Evolutionary conservation across 2,113 vertebrate species (phyloP).

Genomic region (Pygoscelis antarcticus): DNA sequence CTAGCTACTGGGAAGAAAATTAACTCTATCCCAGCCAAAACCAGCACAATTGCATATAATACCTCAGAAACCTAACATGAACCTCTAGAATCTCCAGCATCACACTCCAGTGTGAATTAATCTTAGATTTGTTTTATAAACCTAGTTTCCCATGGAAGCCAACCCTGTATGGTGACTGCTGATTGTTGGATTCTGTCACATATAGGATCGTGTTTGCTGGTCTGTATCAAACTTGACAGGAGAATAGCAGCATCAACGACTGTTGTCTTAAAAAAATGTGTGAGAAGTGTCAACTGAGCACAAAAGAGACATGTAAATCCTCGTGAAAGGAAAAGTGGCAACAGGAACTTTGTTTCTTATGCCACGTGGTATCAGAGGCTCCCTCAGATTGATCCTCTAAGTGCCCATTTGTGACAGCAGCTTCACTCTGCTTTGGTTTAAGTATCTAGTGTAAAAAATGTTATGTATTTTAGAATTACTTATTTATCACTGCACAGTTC

Average conservation of each 20-base stretch:
- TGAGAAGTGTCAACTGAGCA: neutral
- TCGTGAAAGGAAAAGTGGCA: neutral
- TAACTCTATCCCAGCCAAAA: too few relatives aligned
- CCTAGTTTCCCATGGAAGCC: neutral
- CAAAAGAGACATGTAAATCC: neutral
- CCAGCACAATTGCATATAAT: too few relatives aligned
- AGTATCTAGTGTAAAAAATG: neutral
- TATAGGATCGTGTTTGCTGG: neutral
- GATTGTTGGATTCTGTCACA: neutral
- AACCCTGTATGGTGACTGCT: neutral
- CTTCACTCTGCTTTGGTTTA: neutral
- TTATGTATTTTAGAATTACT: neutral
- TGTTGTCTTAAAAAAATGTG: neutral
- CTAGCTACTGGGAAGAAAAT: too few relatives aligned
- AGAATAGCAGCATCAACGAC: neutral
- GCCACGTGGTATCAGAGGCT: neutral
- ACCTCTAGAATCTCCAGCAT: neutral
- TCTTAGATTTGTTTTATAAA: neutral
- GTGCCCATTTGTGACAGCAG: neutral
- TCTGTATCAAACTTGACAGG: neutral
- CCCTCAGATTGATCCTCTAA: accelerated
- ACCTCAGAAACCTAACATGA: neutral
- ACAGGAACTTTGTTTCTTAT: neutral
- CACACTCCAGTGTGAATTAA: neutral
- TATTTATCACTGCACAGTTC: neutral